Evolutionary conservation across 2,888 invertebrate genomes (phyloP).

Genomic region (Cosmia pyralina): DNA sequence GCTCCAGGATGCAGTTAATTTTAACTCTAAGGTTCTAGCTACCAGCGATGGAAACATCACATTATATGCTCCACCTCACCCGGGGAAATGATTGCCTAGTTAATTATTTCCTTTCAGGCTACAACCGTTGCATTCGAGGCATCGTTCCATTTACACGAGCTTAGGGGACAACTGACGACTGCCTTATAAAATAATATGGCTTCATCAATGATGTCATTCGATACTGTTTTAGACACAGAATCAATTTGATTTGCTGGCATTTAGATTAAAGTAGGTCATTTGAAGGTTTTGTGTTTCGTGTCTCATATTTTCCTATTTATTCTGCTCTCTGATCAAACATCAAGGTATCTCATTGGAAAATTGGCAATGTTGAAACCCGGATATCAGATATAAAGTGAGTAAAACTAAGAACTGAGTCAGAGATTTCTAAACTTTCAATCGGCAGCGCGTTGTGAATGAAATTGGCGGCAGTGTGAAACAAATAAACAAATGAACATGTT

Average conservation of each 20-base stretch:
- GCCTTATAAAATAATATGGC: conserved; percentile 58
- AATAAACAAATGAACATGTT: conserved; percentile 69
- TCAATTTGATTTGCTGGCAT: conserved; percentile 55
- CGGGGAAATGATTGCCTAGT: conserved; percentile 14
- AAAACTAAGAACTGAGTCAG: conserved; percentile 44
- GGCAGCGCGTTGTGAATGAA: conserved; percentile 60
- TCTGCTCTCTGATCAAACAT: conserved; percentile 13
- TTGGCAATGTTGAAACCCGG: conserved; percentile 45
- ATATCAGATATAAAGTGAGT: conserved; percentile 32
- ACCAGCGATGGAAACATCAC: conserved; percentile 8
- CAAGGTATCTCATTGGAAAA: conserved; percentile 25
- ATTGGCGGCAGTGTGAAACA: conserved; percentile 57
- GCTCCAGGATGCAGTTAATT: conserved; percentile 66
- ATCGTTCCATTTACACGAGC: conserved; percentile 38
- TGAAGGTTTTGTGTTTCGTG: conserved; percentile 39
- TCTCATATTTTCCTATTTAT: conserved; percentile 22
- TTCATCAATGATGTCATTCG: conserved; percentile 64
- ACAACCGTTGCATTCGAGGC: conserved; percentile 21
- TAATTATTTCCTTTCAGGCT: conserved; percentile 39
- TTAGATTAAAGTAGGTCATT: conserved; percentile 50
- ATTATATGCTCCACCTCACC: conserved; percentile 22
- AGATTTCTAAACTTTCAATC: conserved; percentile 67
- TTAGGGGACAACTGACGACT: conserved; percentile 43
- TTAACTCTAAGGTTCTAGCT: conserved; percentile 31
- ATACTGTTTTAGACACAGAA: conserved; percentile 61